Base-by-base conservation (phyloP, 1,140 invertebrate genomes). In the Cyclargus thomasi region DNA sequence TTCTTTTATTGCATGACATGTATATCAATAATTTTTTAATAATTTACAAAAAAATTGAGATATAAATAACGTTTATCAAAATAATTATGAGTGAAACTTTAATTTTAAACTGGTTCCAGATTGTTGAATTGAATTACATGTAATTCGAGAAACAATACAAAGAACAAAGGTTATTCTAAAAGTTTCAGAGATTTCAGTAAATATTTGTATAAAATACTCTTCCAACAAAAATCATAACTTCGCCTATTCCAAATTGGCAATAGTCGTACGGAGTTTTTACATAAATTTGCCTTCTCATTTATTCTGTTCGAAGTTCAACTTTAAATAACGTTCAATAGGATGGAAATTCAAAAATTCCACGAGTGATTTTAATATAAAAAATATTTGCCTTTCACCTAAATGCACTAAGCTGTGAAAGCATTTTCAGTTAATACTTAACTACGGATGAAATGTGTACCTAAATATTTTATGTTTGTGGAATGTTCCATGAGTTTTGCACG, bases 331-430 rank as follows among this genome's bases (percentile, higher is more conserved):
- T 59, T 59, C 55, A 59, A 59, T 59, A 59, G 55, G 18, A 59
- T 1, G 55, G 18, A 59, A 59, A 21, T 59, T 59, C 55, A 7
- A 59, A 47, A 59, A 59, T 59, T 59, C 18, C 20, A 59, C 55
- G 55, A 59, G 55, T 59, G 55, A 59, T 59, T 59, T 59, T 59
- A 6, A 59, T 20, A 22, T 59, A 21, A 59, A 59, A 59, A 59
- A 59, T 59, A 59, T 59, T 59, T 59, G 17, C 55, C 10, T 59
- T 59, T 59, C 20, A 59, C 55, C 55, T 21, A 59, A 59, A 59
- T 59, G 55, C 18, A 20, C 55, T 59, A 59, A 59, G 55, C 55
- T 59, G 17, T 18, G 55, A 59, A 1, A 59, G 55, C 18, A 59
- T 59, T 21, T 20, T 29, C n/a, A 20, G 18, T 59, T 59, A 59